Evolutionary conservation across 2,113 vertebrate genomes (phyloP).

Genomic region (Raphicerus campestris): DNA sequence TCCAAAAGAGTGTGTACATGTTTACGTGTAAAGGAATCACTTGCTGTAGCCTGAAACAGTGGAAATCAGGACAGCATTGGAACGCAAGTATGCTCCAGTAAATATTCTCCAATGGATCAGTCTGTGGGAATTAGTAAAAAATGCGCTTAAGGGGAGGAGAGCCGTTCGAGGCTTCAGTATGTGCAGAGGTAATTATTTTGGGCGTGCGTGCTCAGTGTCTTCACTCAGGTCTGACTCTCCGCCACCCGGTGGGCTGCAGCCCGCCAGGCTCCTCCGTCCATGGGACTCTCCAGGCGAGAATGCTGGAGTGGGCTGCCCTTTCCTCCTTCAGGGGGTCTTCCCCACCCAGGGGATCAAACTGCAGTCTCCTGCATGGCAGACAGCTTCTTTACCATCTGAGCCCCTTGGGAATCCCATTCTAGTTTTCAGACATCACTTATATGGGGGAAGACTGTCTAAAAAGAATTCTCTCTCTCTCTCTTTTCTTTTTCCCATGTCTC

Average conservation of each 20-base stretch:
- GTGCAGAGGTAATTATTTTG: accelerated
- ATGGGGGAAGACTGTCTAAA: accelerated
- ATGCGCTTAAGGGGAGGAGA: accelerated
- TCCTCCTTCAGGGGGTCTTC: not conserved
- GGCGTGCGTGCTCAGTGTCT: accelerated
- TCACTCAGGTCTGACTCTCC: accelerated
- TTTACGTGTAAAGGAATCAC: not conserved
- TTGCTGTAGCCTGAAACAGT: not conserved
- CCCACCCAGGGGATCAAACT: not conserved
- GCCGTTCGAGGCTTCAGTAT: accelerated
- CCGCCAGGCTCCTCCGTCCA: not conserved
- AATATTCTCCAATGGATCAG: not conserved
- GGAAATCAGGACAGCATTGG: not conserved
- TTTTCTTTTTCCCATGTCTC: accelerated
- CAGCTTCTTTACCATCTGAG: not conserved
- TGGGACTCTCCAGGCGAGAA: not conserved
- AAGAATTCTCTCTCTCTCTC: not conserved
- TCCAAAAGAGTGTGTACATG: accelerated
- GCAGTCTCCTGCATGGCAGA: not conserved
- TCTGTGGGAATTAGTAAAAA: not conserved
- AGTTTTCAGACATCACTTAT: not conserved
- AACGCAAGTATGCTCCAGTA: not conserved
- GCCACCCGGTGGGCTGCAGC: accelerated
- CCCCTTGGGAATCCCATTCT: not conserved
- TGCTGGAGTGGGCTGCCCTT: not conserved